Evolutionary conservation across 2,888 invertebrate species (phyloP).

Genomic region (Melanchra persicariae): DNA sequence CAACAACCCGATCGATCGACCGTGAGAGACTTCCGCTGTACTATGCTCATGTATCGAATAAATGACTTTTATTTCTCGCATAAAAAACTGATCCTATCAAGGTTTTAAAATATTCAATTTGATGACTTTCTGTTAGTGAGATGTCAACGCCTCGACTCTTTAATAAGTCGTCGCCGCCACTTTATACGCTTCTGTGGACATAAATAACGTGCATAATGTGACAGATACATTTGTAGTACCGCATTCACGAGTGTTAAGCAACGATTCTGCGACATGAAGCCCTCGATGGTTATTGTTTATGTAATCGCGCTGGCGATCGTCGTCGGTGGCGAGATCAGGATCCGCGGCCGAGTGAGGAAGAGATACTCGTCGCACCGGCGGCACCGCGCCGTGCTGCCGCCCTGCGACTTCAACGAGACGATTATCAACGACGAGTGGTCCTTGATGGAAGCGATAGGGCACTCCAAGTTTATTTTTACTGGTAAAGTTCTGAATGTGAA

Average conservation of each 20-base stretch:
- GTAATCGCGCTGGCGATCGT: constrained; percentile 85
- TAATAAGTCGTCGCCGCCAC: constrained; percentile 81
- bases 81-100: constrained; percentile 73
- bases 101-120: constrained; percentile 79
- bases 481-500: constrained; percentile 88
- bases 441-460: constrained; percentile 88
- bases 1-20: constrained; percentile 74
- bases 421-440: constrained; percentile 89
- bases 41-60: constrained; percentile 69
- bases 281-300: constrained; percentile 85
- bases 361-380: constrained; percentile 83
- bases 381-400: constrained; percentile 85
- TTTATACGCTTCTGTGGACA: constrained; percentile 81
- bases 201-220: constrained; percentile 89
- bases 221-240: constrained; percentile 85
- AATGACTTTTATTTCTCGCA: constrained; percentile 66
- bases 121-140: constrained; percentile 84
- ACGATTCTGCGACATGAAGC: constrained; percentile 84
- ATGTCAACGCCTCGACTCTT: constrained; percentile 84
- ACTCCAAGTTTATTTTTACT: constrained; percentile 89
- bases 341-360: constrained; percentile 88
- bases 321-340: constrained; percentile 85
- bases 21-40: constrained; percentile 71
- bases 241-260: constrained; percentile 82
- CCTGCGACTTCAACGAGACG: constrained; percentile 88